Evolutionary conservation across 2,888 invertebrate species (phyloP), one percentile per base, ranked within the genome.

Genomic region (Tenthredo amoena): DNA sequence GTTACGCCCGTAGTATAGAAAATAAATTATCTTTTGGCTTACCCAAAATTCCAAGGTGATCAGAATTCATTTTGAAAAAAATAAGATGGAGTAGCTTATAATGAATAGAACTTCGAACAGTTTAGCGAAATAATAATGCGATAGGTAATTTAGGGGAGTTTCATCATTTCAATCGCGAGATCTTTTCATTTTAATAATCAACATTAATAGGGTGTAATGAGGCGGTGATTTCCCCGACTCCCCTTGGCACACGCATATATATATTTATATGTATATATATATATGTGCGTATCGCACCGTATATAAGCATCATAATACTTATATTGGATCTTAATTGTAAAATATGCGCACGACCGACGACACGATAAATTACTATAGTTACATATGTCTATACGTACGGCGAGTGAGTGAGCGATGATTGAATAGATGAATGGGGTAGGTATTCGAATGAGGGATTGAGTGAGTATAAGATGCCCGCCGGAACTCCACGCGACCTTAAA

Each of bases 381-480:
- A 74, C n/a, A 40, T 34, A 68, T 34, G 68, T 18, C 31, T 15
- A 34, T 74, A 74, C 81, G 62, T 81, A 62, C 37, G 62, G 81
- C 58, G 62, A 81, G 31, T 77, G 77, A 62, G n/a, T 58, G 55
- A 79, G 62, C 26, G 26, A 55, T 37, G 58, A 40, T 62, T 81
- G 58, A 77, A 18, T 31, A n/a, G 18, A 31, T 77, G 55, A 55
- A 50, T 77, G 77, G 34, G 55, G 18, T 62, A 26, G n/a, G n/a
- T 76, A 50, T 34, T 34, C 15, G 21, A 21, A 50, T 77, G 77
- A 31, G 50, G 50, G 55, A 77, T 77, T 55, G 55, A 55, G 47
- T 77, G 77, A 77, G 9, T 74, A 40, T 79, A 58, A 81, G 81
- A 37, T 81, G 62, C 81, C 81, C 81, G 15, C 81, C 81, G 62